Conservation (phyloP, 2,797 vertebrate species). For the Molossus alvarezi region DNA sequence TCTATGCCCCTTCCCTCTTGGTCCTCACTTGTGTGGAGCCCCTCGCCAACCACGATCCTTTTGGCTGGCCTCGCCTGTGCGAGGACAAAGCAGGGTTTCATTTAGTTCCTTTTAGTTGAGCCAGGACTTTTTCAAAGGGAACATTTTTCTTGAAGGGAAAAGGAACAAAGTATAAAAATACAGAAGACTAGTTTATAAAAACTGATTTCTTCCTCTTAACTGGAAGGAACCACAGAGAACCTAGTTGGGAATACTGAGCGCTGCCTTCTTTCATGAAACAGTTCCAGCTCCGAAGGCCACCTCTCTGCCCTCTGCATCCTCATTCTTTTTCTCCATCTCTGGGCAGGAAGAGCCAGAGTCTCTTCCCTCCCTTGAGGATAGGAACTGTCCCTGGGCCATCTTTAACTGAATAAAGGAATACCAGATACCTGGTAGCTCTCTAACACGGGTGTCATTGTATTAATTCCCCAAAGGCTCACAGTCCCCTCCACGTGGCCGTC, state of each 20-base stretch:
- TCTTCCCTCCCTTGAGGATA: neutral
- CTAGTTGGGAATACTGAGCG: neutral
- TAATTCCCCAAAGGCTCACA: neutral
- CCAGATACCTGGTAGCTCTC: neutral
- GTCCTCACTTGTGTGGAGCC: fast-evolving
- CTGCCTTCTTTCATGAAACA: neutral
- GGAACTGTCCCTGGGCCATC: neutral
- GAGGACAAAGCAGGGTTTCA: neutral
- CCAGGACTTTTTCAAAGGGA: slow-evolving; percentile 17
- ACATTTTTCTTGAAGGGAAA: neutral
- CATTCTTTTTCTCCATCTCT: neutral
- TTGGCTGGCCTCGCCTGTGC: neutral
- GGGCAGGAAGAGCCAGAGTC: neutral
- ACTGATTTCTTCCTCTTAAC: neutral
- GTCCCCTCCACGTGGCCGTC: neutral
- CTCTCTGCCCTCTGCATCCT: neutral
- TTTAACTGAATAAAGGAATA: neutral
- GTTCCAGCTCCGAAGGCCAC: neutral
- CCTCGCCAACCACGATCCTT: neutral
- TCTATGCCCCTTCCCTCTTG: neutral
- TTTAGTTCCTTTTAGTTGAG: slow-evolving; percentile 23
- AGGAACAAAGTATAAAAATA: neutral
- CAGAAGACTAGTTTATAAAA: neutral
- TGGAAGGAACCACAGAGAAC: neutral
- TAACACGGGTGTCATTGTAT: neutral